Conservation (phyloP, 23 tunicate species). For the Oikopleura dioica region DNA sequence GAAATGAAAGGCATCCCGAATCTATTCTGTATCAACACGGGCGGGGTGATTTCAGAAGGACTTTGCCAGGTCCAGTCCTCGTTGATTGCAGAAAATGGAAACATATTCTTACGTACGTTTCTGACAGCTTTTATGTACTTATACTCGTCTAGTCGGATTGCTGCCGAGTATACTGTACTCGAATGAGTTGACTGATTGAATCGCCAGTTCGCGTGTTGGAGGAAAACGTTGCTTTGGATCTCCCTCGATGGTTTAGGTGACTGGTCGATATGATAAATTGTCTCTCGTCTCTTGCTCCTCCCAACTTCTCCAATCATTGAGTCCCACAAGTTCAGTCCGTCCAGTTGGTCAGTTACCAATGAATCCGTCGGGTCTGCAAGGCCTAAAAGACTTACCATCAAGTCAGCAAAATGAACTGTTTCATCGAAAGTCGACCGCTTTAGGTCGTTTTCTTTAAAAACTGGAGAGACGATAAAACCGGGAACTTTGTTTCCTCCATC, state of each 20-base stretch:
- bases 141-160: background rate
- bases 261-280: background rate
- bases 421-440: background rate
- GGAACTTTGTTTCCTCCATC: background rate
- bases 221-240: background rate
- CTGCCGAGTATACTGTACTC: background rate
- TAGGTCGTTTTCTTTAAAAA: background rate
- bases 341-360: background rate
- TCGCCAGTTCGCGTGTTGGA: background rate
- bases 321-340: background rate
- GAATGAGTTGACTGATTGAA: background rate
- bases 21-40: no score
- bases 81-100: no score
- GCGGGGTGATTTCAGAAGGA: no score
- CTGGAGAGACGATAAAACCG: background rate
- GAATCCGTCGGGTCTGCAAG: background rate
- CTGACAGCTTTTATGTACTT: background rate
- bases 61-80: no score
- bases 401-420: background rate
- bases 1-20: no score
- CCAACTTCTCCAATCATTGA: background rate
- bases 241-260: background rate
- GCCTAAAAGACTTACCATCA: background rate
- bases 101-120: background rate
- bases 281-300: background rate